Conservation (phyloP, 2,888 invertebrate species). For the Punctoribates punctum region DNA sequence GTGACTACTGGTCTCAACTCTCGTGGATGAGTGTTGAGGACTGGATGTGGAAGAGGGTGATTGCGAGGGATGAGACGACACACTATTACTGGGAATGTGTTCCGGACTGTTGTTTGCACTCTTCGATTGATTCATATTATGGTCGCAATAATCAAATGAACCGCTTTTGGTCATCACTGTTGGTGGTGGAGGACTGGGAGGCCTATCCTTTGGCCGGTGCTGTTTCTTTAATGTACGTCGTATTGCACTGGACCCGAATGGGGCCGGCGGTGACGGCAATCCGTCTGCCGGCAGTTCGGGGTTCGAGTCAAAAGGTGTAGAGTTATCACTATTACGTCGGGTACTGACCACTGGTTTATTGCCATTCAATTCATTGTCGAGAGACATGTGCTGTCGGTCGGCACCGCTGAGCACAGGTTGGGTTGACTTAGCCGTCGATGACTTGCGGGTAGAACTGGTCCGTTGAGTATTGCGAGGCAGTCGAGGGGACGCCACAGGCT, state of each 20-base stretch:
- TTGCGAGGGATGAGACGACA: not conserved
- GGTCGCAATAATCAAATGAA: slow-evolving; percentile 38
- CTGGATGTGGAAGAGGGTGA: slow-evolving; percentile 7
- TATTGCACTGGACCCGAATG: slow-evolving; percentile 33
- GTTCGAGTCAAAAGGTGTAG: not conserved
- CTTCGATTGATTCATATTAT: slow-evolving; percentile 7
- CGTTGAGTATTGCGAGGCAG: slow-evolving; percentile 42
- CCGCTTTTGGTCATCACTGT: slow-evolving; percentile 36
- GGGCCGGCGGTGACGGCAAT: slow-evolving; percentile 35
- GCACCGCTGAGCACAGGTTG: not conserved
- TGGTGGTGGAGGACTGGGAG: slow-evolving; percentile 30
- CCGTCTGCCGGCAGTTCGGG: not conserved
- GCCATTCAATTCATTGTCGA: slow-evolving; percentile 21
- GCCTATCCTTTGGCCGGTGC: slow-evolving; percentile 18
- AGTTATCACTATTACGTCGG: slow-evolving; percentile 33
- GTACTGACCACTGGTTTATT: slow-evolving; percentile 6
- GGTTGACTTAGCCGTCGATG: slow-evolving; percentile 19
- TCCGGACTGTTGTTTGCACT: slow-evolving; percentile 22
- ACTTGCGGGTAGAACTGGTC: slow-evolving; percentile 18
- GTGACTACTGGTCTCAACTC: slow-evolving; percentile 9
- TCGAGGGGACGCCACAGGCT: slow-evolving; percentile 50
- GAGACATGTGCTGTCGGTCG: not conserved
- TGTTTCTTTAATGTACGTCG: slow-evolving; percentile 26
- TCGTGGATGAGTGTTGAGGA: slow-evolving; percentile 25
- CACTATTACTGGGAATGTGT: not conserved